Conservation (phyloP, 2,797 vertebrate genomes). For the Rhyacichthys aspro region DNA sequence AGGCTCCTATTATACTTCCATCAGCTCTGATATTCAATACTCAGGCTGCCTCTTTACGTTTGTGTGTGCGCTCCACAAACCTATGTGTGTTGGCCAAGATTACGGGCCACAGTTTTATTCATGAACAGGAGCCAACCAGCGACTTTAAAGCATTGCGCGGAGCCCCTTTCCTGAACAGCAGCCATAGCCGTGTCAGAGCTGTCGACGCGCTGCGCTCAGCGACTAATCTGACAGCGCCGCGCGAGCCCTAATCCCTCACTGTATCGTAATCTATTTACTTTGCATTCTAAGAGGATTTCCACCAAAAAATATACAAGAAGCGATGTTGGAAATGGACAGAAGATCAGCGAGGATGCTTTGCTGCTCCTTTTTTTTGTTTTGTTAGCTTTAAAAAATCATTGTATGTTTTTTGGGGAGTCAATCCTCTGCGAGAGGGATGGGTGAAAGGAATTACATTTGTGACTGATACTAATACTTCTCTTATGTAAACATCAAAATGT, state of each 20-base stretch:
- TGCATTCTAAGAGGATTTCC: constrained; percentile 96
- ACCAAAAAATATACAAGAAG: constrained; percentile 90
- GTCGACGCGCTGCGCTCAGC: constrained; percentile 88
- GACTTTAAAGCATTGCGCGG: constrained; percentile 79
- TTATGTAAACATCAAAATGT: constrained; percentile 73
- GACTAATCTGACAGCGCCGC: constrained; percentile 96
- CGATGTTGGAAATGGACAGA: constrained; percentile 87
- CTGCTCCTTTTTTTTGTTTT: constrained; percentile 68
- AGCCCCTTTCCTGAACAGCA: constrained; percentile 84
- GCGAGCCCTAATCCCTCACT: constrained; percentile 92
- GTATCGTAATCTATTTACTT: constrained; percentile 98
- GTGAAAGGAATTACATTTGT: constrained; percentile 77
- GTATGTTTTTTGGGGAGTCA: constrained; percentile 75
- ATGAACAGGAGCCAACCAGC: constrained; percentile 76
- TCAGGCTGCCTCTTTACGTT: constrained; percentile 37
- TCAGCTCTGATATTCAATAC: constrained; percentile 56
- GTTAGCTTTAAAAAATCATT: constrained; percentile 75
- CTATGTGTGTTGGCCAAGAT: constrained; percentile 72
- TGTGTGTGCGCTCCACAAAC: constrained; percentile 20
- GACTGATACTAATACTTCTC: constrained; percentile 80
- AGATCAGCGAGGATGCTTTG: constrained; percentile 79
- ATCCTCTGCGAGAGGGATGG: constrained; percentile 69
- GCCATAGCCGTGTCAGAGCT: constrained; percentile 90
- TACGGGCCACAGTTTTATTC: constrained; percentile 81
- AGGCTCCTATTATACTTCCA: constrained; percentile 58